phyloP scores from a whole-genome alignment of 2,797 vertebrate species.

The Neostethus bicornis region DNA sequence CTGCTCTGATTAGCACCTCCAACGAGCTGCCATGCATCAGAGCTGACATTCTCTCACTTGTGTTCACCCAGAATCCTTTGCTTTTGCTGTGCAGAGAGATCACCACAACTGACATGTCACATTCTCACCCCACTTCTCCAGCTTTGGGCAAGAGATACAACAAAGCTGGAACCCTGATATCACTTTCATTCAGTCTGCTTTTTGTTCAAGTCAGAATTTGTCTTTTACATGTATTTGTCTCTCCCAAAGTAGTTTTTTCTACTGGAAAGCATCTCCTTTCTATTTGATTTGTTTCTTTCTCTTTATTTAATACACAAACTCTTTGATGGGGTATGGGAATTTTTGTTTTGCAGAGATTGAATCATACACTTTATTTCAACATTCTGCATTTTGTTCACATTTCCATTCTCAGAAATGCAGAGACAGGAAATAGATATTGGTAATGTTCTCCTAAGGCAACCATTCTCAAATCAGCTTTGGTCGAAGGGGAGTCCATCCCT shows the following conservation, averaged over 20 bases:
- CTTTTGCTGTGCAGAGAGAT: slow-evolving; percentile 79
- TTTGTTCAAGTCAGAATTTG: slow-evolving; percentile 31
- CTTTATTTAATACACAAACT: slow-evolving; percentile 79
- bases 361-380: slow-evolving; percentile 64
- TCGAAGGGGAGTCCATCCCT: slow-evolving; percentile 77
- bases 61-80: slow-evolving; percentile 89
- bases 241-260: slow-evolving; percentile 31
- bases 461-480: slow-evolving; percentile 76
- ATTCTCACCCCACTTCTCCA: slow-evolving; percentile 67
- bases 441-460: slow-evolving; percentile 65
- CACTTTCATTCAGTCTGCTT: slow-evolving; percentile 34
- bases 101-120: slow-evolving; percentile 87
- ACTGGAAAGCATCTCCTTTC: slow-evolving; percentile 52
- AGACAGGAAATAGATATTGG: slow-evolving; percentile 74
- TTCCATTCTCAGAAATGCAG: slow-evolving; percentile 60
- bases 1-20: slow-evolving; percentile 94
- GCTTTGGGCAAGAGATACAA: slow-evolving; percentile 82
- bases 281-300: slow-evolving; percentile 77
- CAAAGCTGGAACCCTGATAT: slow-evolving; percentile 53
- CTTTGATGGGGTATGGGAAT: slow-evolving; percentile 50
- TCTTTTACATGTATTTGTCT: slow-evolving; percentile 32
- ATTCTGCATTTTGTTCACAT: slow-evolving; percentile 67
- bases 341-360: slow-evolving; percentile 56
- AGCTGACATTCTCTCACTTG: slow-evolving; percentile 92
- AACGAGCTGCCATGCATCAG: slow-evolving; percentile 87